These are phyloP conservation scores for Petaurus breviceps DNA, from an alignment of 2,113 vertebrate species.

Conservation along the genomic window DNA sequence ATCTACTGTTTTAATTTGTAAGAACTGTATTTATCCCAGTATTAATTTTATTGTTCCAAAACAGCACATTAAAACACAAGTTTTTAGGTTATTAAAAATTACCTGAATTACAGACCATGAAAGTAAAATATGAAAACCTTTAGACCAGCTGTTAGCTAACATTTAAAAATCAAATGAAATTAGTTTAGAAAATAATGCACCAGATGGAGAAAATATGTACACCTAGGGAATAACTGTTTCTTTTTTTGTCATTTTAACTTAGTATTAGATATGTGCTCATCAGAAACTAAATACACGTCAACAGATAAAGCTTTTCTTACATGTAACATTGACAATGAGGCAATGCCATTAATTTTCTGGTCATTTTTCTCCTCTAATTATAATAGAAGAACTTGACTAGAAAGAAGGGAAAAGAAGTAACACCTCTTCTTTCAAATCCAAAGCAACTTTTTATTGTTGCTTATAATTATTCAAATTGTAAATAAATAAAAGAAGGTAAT, in stretches of 20 bases:
- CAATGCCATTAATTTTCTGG: neutral
- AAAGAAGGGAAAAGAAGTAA: slow-evolving; percentile 8
- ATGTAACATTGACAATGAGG: slow-evolving; percentile 22
- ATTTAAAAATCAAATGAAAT: slow-evolving; percentile 84
- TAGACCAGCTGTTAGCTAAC: slow-evolving; percentile 84
- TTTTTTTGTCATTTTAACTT: slow-evolving; percentile 72
- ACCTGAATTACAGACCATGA: slow-evolving; percentile 66
- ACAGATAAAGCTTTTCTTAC: neutral
- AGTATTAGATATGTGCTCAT: slow-evolving; percentile 24
- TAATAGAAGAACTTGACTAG: neutral
- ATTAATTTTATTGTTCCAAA: slow-evolving; percentile 59
- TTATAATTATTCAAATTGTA: neutral
- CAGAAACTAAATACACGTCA: slow-evolving; percentile 31
- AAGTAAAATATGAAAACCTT: slow-evolving; percentile 83
- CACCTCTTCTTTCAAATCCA: slow-evolving; percentile 10
- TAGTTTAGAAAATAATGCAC: slow-evolving; percentile 78
- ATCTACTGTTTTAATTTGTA: neutral
- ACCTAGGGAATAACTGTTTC: slow-evolving; percentile 70
- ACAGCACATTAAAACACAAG: slow-evolving; percentile 49
- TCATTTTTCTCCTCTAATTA: neutral
- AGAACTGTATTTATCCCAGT: neutral
- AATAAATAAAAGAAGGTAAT: no score
- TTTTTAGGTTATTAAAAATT: slow-evolving; percentile 65
- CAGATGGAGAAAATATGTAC: slow-evolving; percentile 83
- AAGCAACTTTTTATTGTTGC: neutral